Percentiles rank a stretch among this genome's conserved stretches.
phyloP scores from a whole-genome alignment of 2,113 vertebrate genomes.

The Apistogramma diplotaenia region DNA sequence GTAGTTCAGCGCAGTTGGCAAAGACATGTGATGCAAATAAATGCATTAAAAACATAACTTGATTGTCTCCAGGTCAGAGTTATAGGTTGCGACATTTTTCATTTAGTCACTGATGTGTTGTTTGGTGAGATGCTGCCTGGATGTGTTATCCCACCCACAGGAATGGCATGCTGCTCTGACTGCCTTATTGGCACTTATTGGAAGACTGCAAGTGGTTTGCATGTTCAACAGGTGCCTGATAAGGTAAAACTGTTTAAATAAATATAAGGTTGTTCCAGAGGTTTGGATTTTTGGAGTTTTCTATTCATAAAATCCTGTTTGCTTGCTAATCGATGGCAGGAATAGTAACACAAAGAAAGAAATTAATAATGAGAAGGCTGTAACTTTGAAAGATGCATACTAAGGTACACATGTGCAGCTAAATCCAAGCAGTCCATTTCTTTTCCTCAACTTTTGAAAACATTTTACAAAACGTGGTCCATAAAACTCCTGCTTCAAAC shows the following conservation, averaged over 20 bases:
- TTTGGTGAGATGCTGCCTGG: not conserved
- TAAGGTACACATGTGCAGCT: not conserved
- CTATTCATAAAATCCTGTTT: not conserved
- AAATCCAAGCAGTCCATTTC: not conserved
- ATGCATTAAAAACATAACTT: not conserved
- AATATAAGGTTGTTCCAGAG: not conserved
- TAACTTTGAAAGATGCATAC: not conserved
- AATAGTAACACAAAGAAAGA: not conserved
- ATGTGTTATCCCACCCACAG: not conserved
- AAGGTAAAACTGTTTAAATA: no score
- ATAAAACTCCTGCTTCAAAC: not conserved
- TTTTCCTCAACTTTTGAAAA: not conserved
- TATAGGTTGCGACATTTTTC: not conserved
- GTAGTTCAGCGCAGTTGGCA: not conserved
- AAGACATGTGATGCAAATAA: not conserved
- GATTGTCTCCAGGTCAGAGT: not conserved
- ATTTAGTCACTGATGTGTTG: not conserved
- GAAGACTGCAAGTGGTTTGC: not conserved
- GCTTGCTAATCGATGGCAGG: not conserved
- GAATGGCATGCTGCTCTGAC: not conserved
- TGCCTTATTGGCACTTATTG: not conserved
- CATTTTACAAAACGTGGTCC: not conserved
- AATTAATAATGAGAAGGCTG: not conserved
- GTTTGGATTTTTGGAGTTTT: no score
- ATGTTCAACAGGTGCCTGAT: not conserved